These are phyloP conservation scores for Formica aserva DNA, from an alignment of 2,888 invertebrate genomes.

Conservation along the genomic window DNA sequence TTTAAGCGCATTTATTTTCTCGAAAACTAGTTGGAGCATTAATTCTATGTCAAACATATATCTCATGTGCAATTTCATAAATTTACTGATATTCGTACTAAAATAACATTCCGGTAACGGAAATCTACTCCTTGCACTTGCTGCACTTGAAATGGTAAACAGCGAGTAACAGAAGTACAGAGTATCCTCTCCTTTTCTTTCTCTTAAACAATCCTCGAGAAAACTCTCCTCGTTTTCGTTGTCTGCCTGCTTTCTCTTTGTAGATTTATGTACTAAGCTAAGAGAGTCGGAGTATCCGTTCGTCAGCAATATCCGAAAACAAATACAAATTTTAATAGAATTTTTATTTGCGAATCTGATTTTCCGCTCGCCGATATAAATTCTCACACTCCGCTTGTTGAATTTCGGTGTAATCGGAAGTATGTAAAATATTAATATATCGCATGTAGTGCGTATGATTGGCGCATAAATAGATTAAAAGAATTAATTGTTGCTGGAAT, in stretches of 20 bases:
- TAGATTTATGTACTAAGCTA: conserved; percentile 16
- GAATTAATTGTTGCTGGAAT: neutral
- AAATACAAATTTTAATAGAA: conserved; percentile 71
- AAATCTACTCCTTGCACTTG: neutral
- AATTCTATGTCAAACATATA: neutral
- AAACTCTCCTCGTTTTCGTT: neutral
- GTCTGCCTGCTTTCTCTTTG: conserved; percentile 14
- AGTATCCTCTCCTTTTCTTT: neutral
- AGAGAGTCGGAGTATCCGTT: conserved; percentile 3
- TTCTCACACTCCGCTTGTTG: neutral
- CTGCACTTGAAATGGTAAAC: conserved; percentile 14
- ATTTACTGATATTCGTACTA: conserved; percentile 1
- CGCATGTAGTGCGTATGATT: neutral
- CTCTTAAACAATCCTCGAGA: conserved; percentile 13
- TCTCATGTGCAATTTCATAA: neutral
- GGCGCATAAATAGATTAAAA: neutral
- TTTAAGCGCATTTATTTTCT: conserved; percentile 1
- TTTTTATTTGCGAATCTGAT: conserved; percentile 63
- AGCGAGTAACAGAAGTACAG: conserved; percentile 17
- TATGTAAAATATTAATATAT: neutral
- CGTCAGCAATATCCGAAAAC: conserved; percentile 53
- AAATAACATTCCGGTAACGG: neutral
- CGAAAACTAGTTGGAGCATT: neutral
- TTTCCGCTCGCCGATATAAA: conserved; percentile 39
- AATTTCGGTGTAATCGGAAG: neutral